Evolutionary conservation across 2,888 invertebrate species (phyloP).

Genomic region (Noctua fimbriata): DNA sequence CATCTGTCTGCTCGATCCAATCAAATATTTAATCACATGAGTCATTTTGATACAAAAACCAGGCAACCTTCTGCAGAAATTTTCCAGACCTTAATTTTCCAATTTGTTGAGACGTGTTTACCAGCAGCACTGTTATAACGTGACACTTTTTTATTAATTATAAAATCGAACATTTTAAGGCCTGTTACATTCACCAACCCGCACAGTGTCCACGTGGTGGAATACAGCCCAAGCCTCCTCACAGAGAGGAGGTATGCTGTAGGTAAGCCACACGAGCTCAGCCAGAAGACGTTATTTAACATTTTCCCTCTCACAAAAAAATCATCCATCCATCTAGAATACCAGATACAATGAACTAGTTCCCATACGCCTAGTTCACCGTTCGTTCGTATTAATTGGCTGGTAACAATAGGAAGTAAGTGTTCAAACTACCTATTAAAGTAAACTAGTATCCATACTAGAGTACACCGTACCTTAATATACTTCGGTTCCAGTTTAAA

Average conservation of each 20-base stretch:
- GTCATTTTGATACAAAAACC: neutral
- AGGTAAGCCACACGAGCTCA: neutral
- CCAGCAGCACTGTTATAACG: neutral
- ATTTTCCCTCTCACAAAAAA: neutral
- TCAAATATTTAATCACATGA: neutral
- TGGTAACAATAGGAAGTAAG: neutral
- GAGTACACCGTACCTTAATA: neutral
- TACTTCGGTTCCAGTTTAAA: neutral
- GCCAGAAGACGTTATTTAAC: too few relatives aligned
- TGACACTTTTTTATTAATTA: neutral
- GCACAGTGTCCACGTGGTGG: neutral
- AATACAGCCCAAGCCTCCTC: neutral
- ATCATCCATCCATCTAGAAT: neutral
- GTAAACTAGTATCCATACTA: neutral
- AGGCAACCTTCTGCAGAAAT: neutral
- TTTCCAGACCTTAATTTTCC: neutral
- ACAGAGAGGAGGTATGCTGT: neutral
- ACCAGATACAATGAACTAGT: slow-evolving; percentile 1
- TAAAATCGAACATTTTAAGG: too few relatives aligned
- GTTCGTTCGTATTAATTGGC: neutral
- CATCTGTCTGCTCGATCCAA: neutral
- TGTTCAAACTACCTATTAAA: neutral
- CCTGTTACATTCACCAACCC: neutral
- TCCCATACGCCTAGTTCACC: neutral
- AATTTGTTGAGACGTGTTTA: slow-evolving; percentile 3